These are phyloP conservation scores for Zeus faber DNA, from an alignment of 2,113 vertebrate species.

Conservation along the genomic window DNA sequence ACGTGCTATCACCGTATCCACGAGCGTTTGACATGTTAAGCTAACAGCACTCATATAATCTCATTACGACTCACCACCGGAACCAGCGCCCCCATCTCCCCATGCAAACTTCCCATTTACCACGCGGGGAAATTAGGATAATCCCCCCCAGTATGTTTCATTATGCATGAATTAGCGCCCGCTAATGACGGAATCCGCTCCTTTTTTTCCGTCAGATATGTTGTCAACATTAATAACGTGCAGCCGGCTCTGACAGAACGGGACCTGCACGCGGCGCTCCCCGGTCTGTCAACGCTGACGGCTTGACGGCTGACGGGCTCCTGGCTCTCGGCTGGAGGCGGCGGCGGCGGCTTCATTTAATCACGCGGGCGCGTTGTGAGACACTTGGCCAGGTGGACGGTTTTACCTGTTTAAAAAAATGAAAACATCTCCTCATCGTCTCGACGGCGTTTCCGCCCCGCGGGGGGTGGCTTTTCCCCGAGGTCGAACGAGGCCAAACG, in stretches of 20 bases:
- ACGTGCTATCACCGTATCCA: constrained; percentile 54
- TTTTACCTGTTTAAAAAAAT: too few species aligned
- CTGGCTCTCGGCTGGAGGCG: background rate
- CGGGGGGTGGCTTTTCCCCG: too few species aligned
- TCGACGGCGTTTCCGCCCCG: too few species aligned
- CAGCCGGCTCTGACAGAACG: constrained; percentile 38
- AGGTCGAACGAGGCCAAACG: too few species aligned
- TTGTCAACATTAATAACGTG: constrained; percentile 55
- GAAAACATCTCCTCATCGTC: too few species aligned
- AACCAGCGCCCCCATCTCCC: constrained; percentile 41
- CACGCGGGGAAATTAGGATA: constrained; percentile 56
- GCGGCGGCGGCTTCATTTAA: background rate
- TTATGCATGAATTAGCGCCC: constrained; percentile 51
- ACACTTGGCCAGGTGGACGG: too few species aligned
- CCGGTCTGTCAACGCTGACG: constrained; percentile 30
- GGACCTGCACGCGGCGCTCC: constrained; percentile 47
- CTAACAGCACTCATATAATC: constrained; percentile 68
- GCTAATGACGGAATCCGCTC: constrained; percentile 60
- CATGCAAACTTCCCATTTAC: constrained; percentile 44
- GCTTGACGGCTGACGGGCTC: constrained; percentile 31
- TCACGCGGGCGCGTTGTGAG: background rate
- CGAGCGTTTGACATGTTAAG: constrained; percentile 53
- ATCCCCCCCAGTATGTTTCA: constrained; percentile 54
- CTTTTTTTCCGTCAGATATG: constrained; percentile 51
- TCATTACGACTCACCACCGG: constrained; percentile 57